Evolutionary conservation across 2,888 invertebrate genomes (phyloP).

Genomic region (Synanthedon myopaeformis): DNA sequence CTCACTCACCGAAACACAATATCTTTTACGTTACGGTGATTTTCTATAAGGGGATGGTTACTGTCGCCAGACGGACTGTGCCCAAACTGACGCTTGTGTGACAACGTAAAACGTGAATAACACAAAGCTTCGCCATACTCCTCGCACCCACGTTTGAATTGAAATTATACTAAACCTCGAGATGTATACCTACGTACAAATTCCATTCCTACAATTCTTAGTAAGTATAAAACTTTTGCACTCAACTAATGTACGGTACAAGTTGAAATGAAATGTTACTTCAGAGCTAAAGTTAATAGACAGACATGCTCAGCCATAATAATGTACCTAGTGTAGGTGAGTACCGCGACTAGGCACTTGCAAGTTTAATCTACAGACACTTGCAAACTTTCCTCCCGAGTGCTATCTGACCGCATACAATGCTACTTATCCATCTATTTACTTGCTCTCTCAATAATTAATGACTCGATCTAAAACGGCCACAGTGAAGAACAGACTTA

Average conservation of each 20-base stretch:
- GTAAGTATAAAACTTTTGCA: not conserved
- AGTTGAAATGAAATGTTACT: not conserved
- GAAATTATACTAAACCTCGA: not conserved
- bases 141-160: too few relatives aligned
- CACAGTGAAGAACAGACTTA: constrained; percentile 15
- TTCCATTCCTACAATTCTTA: not conserved
- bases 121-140: too few relatives aligned
- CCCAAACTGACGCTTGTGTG: too few relatives aligned
- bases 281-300: not conserved
- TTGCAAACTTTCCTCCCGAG: constrained; percentile 20
- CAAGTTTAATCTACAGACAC: constrained; percentile 2
- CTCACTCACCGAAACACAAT: too few relatives aligned
- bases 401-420: not conserved
- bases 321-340: not conserved
- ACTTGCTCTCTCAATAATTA: constrained; percentile 26
- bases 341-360: not conserved
- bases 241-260: not conserved
- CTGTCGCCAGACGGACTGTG: too few relatives aligned
- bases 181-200: not conserved
- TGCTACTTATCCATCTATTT: not conserved
- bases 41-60: too few relatives aligned
- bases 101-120: too few relatives aligned
- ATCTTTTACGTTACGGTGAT: too few relatives aligned
- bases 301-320: not conserved
- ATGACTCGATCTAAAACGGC: constrained; percentile 26